Evolutionary conservation across 2,888 invertebrate genomes (phyloP).

Genomic region (Lasioglossum calceatum): DNA sequence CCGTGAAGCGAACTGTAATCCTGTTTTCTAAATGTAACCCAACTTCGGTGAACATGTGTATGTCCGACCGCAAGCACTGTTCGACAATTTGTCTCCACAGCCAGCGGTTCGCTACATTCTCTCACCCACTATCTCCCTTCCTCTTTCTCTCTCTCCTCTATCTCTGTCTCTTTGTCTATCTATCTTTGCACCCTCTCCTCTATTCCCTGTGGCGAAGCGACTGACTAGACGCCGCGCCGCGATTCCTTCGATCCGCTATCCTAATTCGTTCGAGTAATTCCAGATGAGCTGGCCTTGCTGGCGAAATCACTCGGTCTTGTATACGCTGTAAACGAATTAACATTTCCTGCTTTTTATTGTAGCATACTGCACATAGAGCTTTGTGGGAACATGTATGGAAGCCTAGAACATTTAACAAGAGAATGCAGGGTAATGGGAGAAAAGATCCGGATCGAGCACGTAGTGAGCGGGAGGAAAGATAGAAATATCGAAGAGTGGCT

Average conservation of each 20-base stretch:
- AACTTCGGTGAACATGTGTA: slow-evolving; percentile 80
- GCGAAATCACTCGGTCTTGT: background rate
- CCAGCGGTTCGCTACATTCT: slow-evolving; percentile 55
- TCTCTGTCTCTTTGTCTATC: slow-evolving; percentile 2
- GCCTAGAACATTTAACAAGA: no score
- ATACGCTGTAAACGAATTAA: background rate
- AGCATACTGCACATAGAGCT: no score
- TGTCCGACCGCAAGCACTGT: slow-evolving; percentile 77
- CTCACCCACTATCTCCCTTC: slow-evolving; percentile 1
- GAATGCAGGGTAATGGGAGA: no score
- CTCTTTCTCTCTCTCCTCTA: slow-evolving; percentile 1
- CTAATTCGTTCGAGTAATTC: background rate
- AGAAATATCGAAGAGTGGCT: no score
- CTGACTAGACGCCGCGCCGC: slow-evolving; percentile 3
- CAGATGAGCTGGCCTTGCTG: no score
- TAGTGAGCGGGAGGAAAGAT: no score
- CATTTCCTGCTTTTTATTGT: background rate
- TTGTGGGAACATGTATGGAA: no score
- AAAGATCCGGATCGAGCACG: no score
- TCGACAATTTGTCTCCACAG: slow-evolving; percentile 78
- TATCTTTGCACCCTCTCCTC: slow-evolving; percentile 24
- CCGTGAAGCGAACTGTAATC: slow-evolving; percentile 79
- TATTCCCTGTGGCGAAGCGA: slow-evolving; percentile 1
- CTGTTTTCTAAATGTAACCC: slow-evolving; percentile 81
- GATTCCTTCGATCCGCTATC: slow-evolving; percentile 30